Evolutionary conservation across 2,113 vertebrate genomes (phyloP).

Genomic region (Piaya cayana): DNA sequence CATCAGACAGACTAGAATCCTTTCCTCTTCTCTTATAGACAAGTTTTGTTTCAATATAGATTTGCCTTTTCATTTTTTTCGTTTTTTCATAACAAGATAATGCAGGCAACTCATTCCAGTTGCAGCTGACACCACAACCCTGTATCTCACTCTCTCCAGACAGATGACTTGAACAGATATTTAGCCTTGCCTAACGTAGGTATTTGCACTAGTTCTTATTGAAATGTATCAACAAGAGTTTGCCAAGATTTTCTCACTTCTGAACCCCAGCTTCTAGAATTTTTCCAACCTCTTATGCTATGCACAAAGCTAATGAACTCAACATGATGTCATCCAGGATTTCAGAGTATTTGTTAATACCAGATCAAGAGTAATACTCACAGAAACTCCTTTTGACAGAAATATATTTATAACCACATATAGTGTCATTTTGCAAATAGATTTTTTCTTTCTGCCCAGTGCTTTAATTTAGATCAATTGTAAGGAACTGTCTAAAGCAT

Average conservation of each 20-base stretch:
- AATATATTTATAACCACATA: neutral
- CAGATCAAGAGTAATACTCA: neutral
- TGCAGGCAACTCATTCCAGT: neutral
- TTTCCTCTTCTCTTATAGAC: neutral
- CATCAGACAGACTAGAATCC: neutral
- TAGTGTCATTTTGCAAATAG: neutral
- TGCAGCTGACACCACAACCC: neutral
- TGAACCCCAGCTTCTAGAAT: neutral
- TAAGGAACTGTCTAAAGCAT: neutral
- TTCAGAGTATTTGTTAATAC: neutral
- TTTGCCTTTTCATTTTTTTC: neutral
- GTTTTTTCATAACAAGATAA: neutral
- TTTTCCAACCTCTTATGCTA: neutral
- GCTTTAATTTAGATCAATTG: neutral
- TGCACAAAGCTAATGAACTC: neutral
- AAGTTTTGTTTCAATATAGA: neutral
- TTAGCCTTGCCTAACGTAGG: neutral
- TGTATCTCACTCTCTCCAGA: neutral
- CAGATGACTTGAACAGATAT: neutral
- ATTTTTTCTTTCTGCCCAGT: neutral
- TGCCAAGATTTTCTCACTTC: neutral
- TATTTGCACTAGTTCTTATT: neutral
- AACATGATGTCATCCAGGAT: neutral
- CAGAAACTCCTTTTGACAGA: neutral
- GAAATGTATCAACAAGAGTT: neutral